Conservation (phyloP, 2,113 vertebrate species). For the Pelmatolapia mariae region DNA sequence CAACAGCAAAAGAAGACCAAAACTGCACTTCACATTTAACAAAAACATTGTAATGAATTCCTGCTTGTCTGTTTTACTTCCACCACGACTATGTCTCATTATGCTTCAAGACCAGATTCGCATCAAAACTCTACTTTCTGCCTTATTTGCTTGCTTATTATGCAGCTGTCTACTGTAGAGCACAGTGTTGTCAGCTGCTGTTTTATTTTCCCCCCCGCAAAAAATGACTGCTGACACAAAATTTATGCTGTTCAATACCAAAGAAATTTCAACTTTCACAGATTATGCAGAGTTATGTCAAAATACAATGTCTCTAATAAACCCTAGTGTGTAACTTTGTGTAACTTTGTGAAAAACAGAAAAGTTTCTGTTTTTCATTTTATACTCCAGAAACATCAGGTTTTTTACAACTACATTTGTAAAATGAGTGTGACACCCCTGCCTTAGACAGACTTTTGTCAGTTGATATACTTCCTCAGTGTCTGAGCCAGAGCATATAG, state of each 20-base stretch:
- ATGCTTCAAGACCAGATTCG: rapidly evolving
- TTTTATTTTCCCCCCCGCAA: rapidly evolving
- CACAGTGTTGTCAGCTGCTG: rapidly evolving
- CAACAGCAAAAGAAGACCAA: not conserved
- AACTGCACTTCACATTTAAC: rapidly evolving
- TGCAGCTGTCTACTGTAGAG: rapidly evolving
- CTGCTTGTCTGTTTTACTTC: rapidly evolving
- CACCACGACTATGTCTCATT: not conserved
- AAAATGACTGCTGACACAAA: not conserved
- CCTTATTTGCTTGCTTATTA: rapidly evolving
- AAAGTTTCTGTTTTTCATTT: not conserved
- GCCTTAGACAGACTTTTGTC: not conserved
- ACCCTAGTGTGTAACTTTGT: rapidly evolving
- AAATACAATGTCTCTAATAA: not conserved
- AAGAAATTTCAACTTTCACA: not conserved
- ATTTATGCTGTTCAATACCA: not conserved
- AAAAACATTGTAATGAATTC: not conserved
- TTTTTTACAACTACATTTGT: rapidly evolving
- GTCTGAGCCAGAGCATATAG: not conserved
- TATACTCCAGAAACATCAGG: rapidly evolving
- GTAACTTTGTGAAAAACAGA: rapidly evolving
- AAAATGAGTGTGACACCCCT: not conserved
- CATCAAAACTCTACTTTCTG: not conserved
- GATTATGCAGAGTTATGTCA: not conserved
- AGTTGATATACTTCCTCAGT: rapidly evolving